phyloP scores from a whole-genome alignment of 2,888 invertebrate genomes.

The Rhaphigaster nebulosa region DNA sequence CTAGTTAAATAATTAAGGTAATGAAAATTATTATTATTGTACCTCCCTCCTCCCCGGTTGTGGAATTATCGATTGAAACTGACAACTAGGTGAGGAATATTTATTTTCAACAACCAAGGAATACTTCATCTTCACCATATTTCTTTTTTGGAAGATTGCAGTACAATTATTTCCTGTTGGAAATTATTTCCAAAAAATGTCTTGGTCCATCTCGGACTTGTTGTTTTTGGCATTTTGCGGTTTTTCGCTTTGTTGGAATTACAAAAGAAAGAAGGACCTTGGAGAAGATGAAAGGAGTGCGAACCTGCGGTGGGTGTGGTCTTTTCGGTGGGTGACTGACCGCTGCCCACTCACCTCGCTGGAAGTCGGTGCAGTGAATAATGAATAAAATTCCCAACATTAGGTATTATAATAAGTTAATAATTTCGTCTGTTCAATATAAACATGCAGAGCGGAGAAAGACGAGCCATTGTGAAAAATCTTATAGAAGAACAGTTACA shows the following conservation, averaged over 20 bases:
- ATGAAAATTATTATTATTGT: too few species aligned
- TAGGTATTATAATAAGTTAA: not conserved
- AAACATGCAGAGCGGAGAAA: not conserved
- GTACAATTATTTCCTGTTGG: not conserved
- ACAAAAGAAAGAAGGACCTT: slow-evolving; percentile 39
- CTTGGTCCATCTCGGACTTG: not conserved
- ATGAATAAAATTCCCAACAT: not conserved
- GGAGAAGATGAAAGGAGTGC: slow-evolving; percentile 31
- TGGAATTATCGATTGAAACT: too few species aligned
- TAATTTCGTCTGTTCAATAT: not conserved
- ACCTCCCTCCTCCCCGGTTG: too few species aligned
- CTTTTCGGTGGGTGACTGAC: slow-evolving; percentile 46
- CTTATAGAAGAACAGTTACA: not conserved
- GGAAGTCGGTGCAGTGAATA: not conserved
- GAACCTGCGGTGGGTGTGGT: slow-evolving; percentile 41
- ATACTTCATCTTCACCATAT: not conserved
- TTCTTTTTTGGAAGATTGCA: not conserved
- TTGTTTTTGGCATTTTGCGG: not conserved
- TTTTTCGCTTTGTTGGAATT: not conserved
- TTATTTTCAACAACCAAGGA: too few species aligned
- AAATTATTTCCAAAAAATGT: not conserved
- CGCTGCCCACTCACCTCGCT: not conserved
- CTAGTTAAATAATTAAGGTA: too few species aligned
- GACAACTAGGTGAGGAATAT: not conserved
- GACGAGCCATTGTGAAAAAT: not conserved